Evolutionary conservation across 1,140 invertebrate species (phyloP), one percentile per base, ranked within the genome.

Genomic region (Rhopalosiphum maidis): DNA sequence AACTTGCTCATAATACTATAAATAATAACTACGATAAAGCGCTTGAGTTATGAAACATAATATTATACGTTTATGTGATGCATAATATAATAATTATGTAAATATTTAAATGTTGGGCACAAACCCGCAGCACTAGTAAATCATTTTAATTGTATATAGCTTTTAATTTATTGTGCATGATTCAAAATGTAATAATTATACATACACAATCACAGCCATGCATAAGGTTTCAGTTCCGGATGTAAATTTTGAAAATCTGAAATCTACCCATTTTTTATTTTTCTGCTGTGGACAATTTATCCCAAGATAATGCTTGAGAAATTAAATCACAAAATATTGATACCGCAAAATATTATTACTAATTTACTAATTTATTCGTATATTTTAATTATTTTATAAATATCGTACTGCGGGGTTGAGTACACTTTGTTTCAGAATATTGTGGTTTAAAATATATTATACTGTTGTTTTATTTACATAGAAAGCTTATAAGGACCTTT

Each of bases 41-140:
- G 30, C 60, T n/a, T 18, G 60, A 77, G 60, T n/a, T 68, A 68
- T 68, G 30, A 77, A 77, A 77, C 60, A n/a, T 77, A n/a, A 77
- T 77, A 77, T 77, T 77, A 77, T 77, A 15, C 60, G 15, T 77
- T 77, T n/a, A 77, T 77, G 1, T 77, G 60, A 77, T 77, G 60
- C 60, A 77, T 77, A 77, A 77, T 77, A 77, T n/a, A n/a, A 35
- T n/a, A 77, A 77, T 77, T 77, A 77, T 77, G 60, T 77, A 77
- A n/a, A n/a, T 77, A 35, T 77, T 15, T 77, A 77, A 77, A 77
- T 77, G 60, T 77, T 77, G n/a, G 60, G 60, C 60, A n/a, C 60
- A 77, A 35, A 77, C 60, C 60, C 60, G 30, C n/a, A 77, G 30
- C 60, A 77, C 60, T 18, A 4, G 30, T 15, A 77, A 77, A 21